Percentiles rank a stretch among this genome's conserved stretches.
Evolutionary conservation across 2,113 vertebrate species (phyloP).

Genomic region (Heloderma charlesbogerti): DNA sequence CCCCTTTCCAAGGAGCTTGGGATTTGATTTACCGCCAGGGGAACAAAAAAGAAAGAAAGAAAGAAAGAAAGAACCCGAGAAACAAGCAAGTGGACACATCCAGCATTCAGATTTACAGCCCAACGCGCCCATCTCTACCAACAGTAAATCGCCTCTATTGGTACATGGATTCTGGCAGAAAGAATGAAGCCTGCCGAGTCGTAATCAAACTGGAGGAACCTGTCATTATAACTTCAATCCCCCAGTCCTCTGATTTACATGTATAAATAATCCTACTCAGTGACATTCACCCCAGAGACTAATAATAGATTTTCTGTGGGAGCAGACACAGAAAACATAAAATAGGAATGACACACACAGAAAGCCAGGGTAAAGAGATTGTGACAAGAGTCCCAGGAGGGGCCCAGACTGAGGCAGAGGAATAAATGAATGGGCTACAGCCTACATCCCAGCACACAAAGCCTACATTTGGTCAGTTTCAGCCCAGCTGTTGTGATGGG

Average conservation of each 20-base stretch:
- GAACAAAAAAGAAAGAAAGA: neutral
- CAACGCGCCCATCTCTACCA: neutral
- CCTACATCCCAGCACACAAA: neutral
- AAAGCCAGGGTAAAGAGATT: slow-evolving; percentile 42
- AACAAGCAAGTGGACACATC: neutral
- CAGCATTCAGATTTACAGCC: neutral
- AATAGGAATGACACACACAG: slow-evolving; percentile 55
- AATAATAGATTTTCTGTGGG: slow-evolving; percentile 70
- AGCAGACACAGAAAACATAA: slow-evolving; percentile 73
- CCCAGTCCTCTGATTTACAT: slow-evolving; percentile 73
- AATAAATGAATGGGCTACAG: neutral
- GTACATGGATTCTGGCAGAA: slow-evolving; percentile 11
- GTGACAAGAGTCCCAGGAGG: slow-evolving; percentile 30
- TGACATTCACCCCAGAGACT: slow-evolving; percentile 70
- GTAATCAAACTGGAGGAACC: slow-evolving; percentile 43
- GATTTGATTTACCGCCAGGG: neutral
- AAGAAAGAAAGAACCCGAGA: slow-evolving; percentile 6
- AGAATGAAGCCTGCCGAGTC: slow-evolving; percentile 9
- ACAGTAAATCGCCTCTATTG: slow-evolving; percentile 9
- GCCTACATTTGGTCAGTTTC: neutral
- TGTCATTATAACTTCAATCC: slow-evolving; percentile 68
- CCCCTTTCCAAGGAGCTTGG: neutral
- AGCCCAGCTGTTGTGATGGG: slow-evolving; percentile 20
- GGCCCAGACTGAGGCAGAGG: neutral
- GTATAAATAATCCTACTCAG: slow-evolving; percentile 72